Evolutionary conservation across 1,140 invertebrate genomes (phyloP).

Genomic region (Agrypnia vestita): DNA sequence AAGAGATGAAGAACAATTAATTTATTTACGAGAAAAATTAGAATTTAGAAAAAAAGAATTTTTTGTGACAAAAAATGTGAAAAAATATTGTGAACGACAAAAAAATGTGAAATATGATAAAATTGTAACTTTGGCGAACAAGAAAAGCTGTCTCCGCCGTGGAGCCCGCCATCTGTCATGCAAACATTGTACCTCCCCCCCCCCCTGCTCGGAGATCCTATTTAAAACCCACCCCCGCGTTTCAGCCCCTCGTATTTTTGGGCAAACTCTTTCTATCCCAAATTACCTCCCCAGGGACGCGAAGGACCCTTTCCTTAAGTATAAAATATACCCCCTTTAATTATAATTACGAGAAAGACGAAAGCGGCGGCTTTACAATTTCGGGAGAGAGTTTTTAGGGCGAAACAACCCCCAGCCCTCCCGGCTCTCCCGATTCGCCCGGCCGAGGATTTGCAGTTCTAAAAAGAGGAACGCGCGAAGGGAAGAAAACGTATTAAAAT

Average conservation of each 20-base stretch:
- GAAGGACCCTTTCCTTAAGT: slow-evolving; percentile 51
- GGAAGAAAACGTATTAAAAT: slow-evolving; percentile 62
- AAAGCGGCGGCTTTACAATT: slow-evolving; percentile 49
- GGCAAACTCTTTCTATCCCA: slow-evolving; percentile 41
- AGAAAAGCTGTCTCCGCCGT: not conserved
- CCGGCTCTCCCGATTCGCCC: slow-evolving; percentile 3
- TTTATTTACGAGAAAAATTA: too few relatives aligned
- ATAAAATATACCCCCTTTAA: slow-evolving; percentile 60
- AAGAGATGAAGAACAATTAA: too few relatives aligned
- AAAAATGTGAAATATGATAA: not conserved
- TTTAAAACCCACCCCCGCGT: slow-evolving; percentile 32
- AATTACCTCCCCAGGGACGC: slow-evolving; percentile 35
- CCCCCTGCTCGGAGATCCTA: slow-evolving; percentile 32
- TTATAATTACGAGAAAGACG: slow-evolving; percentile 61
- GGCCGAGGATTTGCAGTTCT: slow-evolving; percentile 38
- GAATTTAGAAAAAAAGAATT: too few relatives aligned
- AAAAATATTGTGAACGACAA: not conserved
- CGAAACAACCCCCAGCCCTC: not conserved
- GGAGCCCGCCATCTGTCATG: slow-evolving; percentile 1
- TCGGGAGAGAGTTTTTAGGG: slow-evolving; percentile 48
- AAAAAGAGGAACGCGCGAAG: slow-evolving; percentile 37
- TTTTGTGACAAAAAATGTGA: too few relatives aligned
- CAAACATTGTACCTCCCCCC: not conserved
- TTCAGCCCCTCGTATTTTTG: slow-evolving; percentile 44
- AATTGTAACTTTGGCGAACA: not conserved